Evolutionary conservation across 2,113 vertebrate species (phyloP).

Genomic region (Python bivittatus): DNA sequence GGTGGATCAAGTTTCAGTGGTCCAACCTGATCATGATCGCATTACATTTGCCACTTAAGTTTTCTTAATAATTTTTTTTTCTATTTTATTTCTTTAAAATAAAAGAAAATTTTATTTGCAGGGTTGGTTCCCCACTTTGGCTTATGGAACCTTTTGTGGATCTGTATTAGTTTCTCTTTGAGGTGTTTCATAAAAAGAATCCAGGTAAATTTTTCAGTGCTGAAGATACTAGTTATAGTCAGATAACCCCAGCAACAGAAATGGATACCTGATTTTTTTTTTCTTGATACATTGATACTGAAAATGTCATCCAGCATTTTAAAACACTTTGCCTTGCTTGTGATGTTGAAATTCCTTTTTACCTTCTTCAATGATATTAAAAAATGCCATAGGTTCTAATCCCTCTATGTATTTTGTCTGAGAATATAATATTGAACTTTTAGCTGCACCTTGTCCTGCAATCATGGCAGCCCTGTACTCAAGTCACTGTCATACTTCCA

Average conservation of each 20-base stretch:
- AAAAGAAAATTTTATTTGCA: too few relatives aligned
- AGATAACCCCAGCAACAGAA: neutral
- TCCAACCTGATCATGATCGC: neutral
- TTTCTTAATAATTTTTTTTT: too few relatives aligned
- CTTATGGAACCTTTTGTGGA: neutral
- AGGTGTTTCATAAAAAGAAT: neutral
- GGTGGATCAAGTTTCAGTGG: neutral
- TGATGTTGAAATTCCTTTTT: accelerated
- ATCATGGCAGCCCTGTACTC: neutral
- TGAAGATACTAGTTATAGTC: neutral
- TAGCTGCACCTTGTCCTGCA: neutral
- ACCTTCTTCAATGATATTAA: neutral
- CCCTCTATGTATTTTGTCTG: neutral
- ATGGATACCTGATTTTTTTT: neutral
- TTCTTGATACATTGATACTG: neutral
- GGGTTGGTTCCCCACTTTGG: neutral
- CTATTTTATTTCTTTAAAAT: too few relatives aligned
- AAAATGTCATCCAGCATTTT: neutral
- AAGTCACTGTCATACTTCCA: slow-evolving; percentile 23
- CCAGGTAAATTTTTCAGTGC: neutral
- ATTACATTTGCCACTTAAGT: neutral
- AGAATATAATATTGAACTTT: neutral
- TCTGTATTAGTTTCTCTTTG: neutral
- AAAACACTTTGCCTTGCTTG: accelerated
- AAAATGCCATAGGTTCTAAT: slow-evolving; percentile 17